phyloP scores from a whole-genome alignment of 2,113 vertebrate genomes.

The Danionella cerebrum region DNA sequence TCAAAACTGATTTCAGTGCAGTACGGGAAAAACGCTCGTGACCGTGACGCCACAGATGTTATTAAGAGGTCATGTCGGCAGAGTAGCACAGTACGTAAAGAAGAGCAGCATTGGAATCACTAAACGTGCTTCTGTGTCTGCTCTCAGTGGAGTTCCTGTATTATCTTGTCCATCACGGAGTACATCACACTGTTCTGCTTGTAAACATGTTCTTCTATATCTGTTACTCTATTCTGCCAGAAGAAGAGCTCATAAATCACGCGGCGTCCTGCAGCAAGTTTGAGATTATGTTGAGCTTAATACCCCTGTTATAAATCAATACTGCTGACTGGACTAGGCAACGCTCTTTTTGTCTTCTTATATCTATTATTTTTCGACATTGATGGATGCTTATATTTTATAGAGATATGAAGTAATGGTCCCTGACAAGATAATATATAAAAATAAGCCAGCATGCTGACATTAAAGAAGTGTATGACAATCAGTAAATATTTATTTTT shows the following conservation, averaged over 20 bases:
- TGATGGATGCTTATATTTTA: constrained; percentile 60
- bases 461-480: background rate
- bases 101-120: background rate
- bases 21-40: too few relatives aligned
- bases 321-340: constrained; percentile 49
- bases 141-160: background rate
- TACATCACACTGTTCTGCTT: background rate
- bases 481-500: background rate
- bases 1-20: too few relatives aligned
- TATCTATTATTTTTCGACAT: constrained; percentile 53
- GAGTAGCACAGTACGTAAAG: background rate
- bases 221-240: constrained; percentile 47
- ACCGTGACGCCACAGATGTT: too few relatives aligned
- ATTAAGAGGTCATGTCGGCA: too few relatives aligned
- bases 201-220: background rate
- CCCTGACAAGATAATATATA: constrained; percentile 39
- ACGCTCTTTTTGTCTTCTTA: constrained; percentile 41
- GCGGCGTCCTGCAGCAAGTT: constrained; percentile 48
- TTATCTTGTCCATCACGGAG: constrained; percentile 11
- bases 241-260: constrained; percentile 62
- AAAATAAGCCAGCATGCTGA: background rate
- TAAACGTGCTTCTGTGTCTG: background rate
- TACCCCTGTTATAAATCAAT: constrained; percentile 59
- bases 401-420: constrained; percentile 53
- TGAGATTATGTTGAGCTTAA: constrained; percentile 66